Evolutionary conservation across 2,797 vertebrate species (phyloP).

Genomic region (Apodemus agrarius): DNA sequence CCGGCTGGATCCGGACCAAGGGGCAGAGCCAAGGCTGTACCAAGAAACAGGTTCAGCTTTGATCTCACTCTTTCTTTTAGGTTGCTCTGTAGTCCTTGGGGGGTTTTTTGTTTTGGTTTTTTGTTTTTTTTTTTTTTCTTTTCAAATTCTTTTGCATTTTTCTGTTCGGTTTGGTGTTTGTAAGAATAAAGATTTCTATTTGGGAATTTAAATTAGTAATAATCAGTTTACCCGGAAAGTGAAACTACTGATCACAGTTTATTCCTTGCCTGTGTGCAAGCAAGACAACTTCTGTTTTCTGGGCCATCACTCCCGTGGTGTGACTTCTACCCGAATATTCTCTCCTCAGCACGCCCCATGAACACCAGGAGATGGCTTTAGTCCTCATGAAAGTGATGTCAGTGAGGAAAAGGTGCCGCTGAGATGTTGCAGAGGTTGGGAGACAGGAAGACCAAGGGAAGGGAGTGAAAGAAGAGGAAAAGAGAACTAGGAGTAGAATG

Average conservation of each 20-base stretch:
- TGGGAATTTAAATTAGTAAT: constrained; percentile 19
- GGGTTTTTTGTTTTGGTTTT: no score
- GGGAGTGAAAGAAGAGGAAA: background rate
- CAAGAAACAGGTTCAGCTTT: background rate
- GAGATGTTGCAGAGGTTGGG: background rate
- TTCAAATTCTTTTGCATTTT: constrained; percentile 3
- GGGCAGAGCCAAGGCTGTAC: fast-evolving
- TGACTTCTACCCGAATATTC: background rate
- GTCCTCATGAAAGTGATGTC: background rate
- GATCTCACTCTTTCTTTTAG: background rate
- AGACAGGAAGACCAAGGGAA: background rate
- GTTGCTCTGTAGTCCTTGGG: background rate
- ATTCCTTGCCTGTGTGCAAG: constrained; percentile 29
- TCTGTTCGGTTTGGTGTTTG: constrained; percentile 6
- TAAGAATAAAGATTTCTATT: background rate
- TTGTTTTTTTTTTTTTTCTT: no score
- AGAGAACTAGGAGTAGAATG: background rate
- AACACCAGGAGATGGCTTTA: background rate
- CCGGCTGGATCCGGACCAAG: fast-evolving
- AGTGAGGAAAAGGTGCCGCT: background rate
- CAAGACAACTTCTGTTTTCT: background rate
- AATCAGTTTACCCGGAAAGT: background rate
- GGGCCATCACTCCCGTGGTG: background rate
- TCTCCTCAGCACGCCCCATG: background rate
- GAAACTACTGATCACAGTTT: background rate